Conservation (phyloP, 2,888 invertebrate species). For the Conistra vaccinii region DNA sequence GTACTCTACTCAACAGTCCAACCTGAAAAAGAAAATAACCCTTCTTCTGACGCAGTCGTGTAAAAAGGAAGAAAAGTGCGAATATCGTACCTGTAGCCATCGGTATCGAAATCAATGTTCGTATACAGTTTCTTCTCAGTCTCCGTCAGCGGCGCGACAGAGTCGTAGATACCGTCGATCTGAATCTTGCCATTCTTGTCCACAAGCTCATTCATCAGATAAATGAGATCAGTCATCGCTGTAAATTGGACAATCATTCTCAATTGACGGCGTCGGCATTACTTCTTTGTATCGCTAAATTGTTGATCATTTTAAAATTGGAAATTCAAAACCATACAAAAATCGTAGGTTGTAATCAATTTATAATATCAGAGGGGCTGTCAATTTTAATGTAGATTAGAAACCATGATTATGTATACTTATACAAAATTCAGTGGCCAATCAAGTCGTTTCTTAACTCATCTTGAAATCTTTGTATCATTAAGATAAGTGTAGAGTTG, state of each 20-base stretch:
- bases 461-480: conserved; percentile 24
- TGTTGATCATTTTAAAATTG: conserved; percentile 8
- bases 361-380: neutral
- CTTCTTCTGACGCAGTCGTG: neutral
- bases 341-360: conserved; percentile 19
- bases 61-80: neutral
- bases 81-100: conserved; percentile 92
- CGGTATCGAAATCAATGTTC: conserved; percentile 96
- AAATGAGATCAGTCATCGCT: conserved; percentile 97
- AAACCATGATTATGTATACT: conserved; percentile 17
- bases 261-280: conserved; percentile 41
- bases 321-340: conserved; percentile 11
- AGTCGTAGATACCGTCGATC: conserved; percentile 95
- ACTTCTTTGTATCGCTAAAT: conserved; percentile 15
- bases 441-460: conserved; percentile 8
- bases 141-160: conserved; percentile 93
- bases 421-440: conserved; percentile 21
- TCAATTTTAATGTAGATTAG: conserved; percentile 13
- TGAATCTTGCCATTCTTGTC: conserved; percentile 97
- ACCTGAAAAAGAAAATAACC: neutral
- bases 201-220: conserved; percentile 95
- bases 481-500: conserved; percentile 17
- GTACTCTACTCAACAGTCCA: neutral
- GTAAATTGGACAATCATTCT: conserved; percentile 70
- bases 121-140: conserved; percentile 94